A percentile compares a stretch with the other conserved stretches of the same genome.
phyloP scores from a whole-genome alignment of 2,888 invertebrate genomes.

The Timandra comae region DNA sequence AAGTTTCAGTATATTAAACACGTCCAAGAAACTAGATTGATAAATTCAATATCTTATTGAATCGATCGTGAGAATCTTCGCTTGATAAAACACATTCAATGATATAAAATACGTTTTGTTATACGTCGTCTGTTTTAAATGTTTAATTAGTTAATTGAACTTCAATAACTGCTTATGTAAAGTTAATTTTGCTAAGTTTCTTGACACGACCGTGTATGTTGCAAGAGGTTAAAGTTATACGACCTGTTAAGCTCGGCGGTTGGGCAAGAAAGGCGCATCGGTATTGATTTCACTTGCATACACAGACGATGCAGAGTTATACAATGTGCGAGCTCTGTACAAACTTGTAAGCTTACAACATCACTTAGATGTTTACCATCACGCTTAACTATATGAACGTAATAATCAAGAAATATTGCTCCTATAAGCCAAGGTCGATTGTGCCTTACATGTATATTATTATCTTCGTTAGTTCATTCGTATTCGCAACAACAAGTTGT shows the following conservation, averaged over 20 bases:
- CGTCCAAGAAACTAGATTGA: slow-evolving; percentile 23
- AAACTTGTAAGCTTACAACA: slow-evolving; percentile 11
- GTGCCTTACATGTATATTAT: slow-evolving; percentile 18
- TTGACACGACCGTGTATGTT: slow-evolving; percentile 25
- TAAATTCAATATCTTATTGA: slow-evolving; percentile 23
- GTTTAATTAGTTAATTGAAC: neutral
- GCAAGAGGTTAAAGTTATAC: slow-evolving; percentile 43
- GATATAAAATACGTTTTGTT: slow-evolving; percentile 11
- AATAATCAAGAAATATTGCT: slow-evolving; percentile 27
- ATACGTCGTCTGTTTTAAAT: neutral
- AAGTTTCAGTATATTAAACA: slow-evolving; percentile 17
- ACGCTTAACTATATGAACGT: slow-evolving; percentile 12
- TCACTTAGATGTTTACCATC: slow-evolving; percentile 12
- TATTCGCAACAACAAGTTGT: slow-evolving; percentile 35
- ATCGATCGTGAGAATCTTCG: slow-evolving; percentile 40
- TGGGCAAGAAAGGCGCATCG: slow-evolving; percentile 24
- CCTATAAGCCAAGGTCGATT: slow-evolving; percentile 29
- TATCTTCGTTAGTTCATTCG: slow-evolving; percentile 31
- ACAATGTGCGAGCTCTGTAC: slow-evolving; percentile 6
- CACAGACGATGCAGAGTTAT: slow-evolving; percentile 9
- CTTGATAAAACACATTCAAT: slow-evolving; percentile 29
- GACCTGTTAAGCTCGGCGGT: slow-evolving; percentile 33
- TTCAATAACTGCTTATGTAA: neutral
- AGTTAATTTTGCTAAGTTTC: slow-evolving; percentile 12
- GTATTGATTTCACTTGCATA: slow-evolving; percentile 29